Base-by-base conservation (phyloP, 2,113 vertebrate species). In the Taxidea taxus region DNA sequence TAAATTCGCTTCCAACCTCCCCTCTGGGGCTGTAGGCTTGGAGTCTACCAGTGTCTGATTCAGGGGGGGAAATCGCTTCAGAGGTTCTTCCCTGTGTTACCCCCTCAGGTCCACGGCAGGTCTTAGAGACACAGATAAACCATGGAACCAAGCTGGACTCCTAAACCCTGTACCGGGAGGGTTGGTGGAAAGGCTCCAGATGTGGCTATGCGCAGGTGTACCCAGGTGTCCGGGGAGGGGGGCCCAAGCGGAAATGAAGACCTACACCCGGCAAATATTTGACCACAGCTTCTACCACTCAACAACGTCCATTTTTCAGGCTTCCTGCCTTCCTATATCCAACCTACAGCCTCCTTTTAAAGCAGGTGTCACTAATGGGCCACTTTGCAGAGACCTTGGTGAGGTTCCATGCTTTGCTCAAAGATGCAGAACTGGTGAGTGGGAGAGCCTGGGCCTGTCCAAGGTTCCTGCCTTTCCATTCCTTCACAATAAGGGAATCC, bases 211-310 rank as follows among this genome's bases (percentile, higher is more conserved):
- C 16, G 14, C 1, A 0, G 31, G 27, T 44, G 42, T 56, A 18
- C 27, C 42, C 49, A 1, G 0, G 54, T 0, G 0, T 6, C 4
- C 4, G 10, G 58, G 10, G 3, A 13, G 2, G 62, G 60, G 60
- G 4, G 4, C 27, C 27, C 60, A 13, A 31, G 62, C 6, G 62
- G 27, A 14, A 31, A 13, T 1, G 4, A 31, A 31, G 29, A 64
- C 62, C 62, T 64, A 64, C 62, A 3, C 6, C 23, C 11, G 25
- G 4, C 34, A n/a, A 20, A 27, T 3, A 1, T 0, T 9, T 8
- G 13, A 4, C 13, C 12, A 10, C 2, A 2, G 64, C 29, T 11
- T 25, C 25, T 34, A 49, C 27, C 77, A 21, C 6, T 0, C 7
- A 87, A 31, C 0, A 0, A 34, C 10, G 6, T 64, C 80, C 3